phyloP scores from a whole-genome alignment of 2,888 invertebrate species.

The Maniola hyperantus region DNA sequence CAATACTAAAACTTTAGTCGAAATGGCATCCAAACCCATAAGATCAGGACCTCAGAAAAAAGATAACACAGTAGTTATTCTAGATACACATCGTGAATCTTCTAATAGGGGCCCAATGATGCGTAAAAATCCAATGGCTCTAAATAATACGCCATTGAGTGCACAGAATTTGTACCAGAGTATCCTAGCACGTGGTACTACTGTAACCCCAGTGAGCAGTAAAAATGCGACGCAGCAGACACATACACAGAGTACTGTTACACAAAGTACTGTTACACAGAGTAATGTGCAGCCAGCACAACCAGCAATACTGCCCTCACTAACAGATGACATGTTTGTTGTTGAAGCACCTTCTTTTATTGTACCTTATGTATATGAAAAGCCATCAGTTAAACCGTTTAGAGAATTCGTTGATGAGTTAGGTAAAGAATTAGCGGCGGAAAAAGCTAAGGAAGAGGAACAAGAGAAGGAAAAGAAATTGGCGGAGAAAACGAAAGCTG shows the following conservation, averaged over 20 bases:
- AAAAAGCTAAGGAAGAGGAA: slow-evolving; percentile 81
- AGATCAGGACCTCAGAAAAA: slow-evolving; percentile 77
- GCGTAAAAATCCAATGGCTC: slow-evolving; percentile 49
- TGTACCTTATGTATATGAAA: slow-evolving; percentile 96
- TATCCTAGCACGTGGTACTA: slow-evolving; percentile 68
- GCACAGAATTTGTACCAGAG: slow-evolving; percentile 85
- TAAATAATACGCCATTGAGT: slow-evolving; percentile 75
- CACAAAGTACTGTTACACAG: slow-evolving; percentile 44
- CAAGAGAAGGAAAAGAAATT: slow-evolving; percentile 63
- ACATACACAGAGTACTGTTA: slow-evolving; percentile 6
- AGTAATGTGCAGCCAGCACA: slow-evolving; percentile 60
- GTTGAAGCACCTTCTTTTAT: slow-evolving; percentile 96
- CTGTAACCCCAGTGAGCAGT: slow-evolving; percentile 64
- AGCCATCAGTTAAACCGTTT: slow-evolving; percentile 90
- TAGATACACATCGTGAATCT: slow-evolving; percentile 88
- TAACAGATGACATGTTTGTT: slow-evolving; percentile 96
- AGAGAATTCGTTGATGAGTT: slow-evolving; percentile 87
- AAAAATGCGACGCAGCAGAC: slow-evolving; percentile 39
- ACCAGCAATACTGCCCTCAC: slow-evolving; percentile 88
- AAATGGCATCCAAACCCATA: slow-evolving; percentile 84
- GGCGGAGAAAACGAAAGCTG: slow-evolving; percentile 57
- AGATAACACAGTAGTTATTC: slow-evolving; percentile 89
- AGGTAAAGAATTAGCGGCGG: slow-evolving; percentile 84
- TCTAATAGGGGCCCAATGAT: slow-evolving; percentile 81
- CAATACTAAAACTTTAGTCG: slow-evolving; percentile 87